These are phyloP conservation scores for Myotis brandtii DNA, from an alignment of 2,113 vertebrate species.

Conservation along the genomic window DNA sequence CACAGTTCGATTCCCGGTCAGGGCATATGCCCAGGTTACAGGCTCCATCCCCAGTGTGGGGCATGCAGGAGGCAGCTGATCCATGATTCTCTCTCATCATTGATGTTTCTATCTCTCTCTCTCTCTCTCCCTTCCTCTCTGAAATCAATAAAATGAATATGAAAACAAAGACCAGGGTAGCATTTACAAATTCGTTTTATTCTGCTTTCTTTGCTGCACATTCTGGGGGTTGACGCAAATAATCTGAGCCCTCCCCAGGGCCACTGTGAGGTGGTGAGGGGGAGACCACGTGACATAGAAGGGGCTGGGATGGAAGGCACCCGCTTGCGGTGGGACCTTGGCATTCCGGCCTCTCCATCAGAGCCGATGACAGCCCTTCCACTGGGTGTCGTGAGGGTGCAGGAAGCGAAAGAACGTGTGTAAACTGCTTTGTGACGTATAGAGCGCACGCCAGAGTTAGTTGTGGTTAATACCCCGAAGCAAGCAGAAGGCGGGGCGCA, in stretches of 20 bases:
- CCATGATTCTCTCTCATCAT: no score
- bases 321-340: rapidly evolving
- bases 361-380: not conserved
- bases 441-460: not conserved
- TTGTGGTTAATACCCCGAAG: conserved; percentile 27
- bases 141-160: no score
- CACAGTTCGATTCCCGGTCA: no score
- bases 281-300: not conserved
- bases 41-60: no score
- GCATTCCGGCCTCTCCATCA: not conserved
- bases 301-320: not conserved
- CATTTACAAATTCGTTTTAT: not conserved
- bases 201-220: not conserved
- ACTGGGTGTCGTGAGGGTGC: not conserved
- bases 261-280: not conserved
- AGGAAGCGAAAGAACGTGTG: not conserved
- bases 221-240: not conserved
- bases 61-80: no score
- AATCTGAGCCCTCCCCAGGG: not conserved
- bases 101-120: no score
- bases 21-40: no score
- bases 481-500: not conserved
- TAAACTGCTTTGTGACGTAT: not conserved
- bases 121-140: no score
- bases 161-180: conserved; percentile 47